These are phyloP conservation scores for Pipistrellus pipistrellus DNA, from an alignment of 2,797 vertebrate species.

Conservation along the genomic window DNA sequence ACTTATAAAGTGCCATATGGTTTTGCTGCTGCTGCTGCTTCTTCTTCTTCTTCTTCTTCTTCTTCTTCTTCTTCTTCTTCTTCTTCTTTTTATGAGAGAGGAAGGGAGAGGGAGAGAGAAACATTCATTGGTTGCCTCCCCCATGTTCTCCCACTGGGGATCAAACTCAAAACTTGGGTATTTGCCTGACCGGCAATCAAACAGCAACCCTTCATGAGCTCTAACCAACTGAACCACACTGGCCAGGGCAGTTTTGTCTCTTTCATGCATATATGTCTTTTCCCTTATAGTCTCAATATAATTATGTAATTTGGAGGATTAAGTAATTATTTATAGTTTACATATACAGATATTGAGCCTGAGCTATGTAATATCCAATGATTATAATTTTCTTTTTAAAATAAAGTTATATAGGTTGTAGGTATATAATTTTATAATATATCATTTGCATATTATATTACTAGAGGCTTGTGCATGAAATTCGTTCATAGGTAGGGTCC, in stretches of 20 bases:
- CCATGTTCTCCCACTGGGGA: too few species aligned
- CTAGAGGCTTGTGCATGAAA: too few species aligned
- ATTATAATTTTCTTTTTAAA: slow-evolving; percentile 1
- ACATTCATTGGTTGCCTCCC: too few species aligned
- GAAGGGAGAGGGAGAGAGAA: too few species aligned
- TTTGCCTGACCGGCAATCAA: too few species aligned
- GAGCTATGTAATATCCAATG: not conserved
- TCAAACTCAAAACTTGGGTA: too few species aligned
- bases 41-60: too few species aligned
- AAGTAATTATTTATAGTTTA: slow-evolving; percentile 24
- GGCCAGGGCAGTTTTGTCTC: not conserved
- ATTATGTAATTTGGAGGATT: not conserved
- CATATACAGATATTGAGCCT: not conserved
- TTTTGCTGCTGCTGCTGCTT: not conserved
- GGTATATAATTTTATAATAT: not conserved
- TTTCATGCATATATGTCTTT: slow-evolving; percentile 1
- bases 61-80: too few species aligned
- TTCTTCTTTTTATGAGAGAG: too few species aligned
- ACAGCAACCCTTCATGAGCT: too few species aligned
- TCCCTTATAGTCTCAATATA: not conserved
- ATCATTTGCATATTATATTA: not conserved
- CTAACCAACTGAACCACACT: too few species aligned
- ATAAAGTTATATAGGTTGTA: not conserved
- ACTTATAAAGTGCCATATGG: not conserved
- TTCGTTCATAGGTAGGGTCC: too few species aligned